Conservation (phyloP, 2,797 vertebrate genomes). For the Thalassophryne amazonica region DNA sequence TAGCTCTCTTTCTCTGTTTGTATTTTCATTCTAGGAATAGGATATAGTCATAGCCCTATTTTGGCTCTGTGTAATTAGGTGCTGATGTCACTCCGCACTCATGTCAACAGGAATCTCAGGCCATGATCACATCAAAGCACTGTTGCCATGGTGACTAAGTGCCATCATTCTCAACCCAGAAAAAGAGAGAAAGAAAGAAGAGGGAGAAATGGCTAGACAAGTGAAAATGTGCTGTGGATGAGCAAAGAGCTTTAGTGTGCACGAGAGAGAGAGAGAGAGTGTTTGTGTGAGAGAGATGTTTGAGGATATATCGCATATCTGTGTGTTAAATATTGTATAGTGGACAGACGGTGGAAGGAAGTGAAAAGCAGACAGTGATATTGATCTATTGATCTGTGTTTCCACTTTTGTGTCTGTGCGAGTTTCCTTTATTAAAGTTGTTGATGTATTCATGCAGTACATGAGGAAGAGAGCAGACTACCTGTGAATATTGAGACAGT, state of each 20-base stretch:
- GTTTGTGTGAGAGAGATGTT: constrained; percentile 16
- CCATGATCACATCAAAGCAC: constrained; percentile 76
- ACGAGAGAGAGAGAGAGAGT: neutral
- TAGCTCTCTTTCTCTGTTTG: neutral
- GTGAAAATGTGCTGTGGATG: constrained; percentile 25
- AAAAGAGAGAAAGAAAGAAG: constrained; percentile 28
- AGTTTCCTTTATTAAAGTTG: constrained; percentile 27
- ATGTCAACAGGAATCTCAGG: constrained; percentile 75
- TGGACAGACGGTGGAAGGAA: constrained; percentile 26
- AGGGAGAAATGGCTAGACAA: constrained; percentile 31
- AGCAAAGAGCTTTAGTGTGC: constrained; percentile 28
- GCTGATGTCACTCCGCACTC: constrained; percentile 72
- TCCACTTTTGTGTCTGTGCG: constrained; percentile 1
- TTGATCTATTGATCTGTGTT: constrained; percentile 52
- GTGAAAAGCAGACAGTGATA: constrained; percentile 31
- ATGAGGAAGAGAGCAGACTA: neutral
- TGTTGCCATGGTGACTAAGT: constrained; percentile 81
- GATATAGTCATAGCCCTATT: constrained; percentile 43
- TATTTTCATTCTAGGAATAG: constrained; percentile 32
- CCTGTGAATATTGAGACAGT: neutral
- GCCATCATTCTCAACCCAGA: constrained; percentile 72
- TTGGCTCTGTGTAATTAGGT: constrained; percentile 66
- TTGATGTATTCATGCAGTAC: constrained; percentile 5
- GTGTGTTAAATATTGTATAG: constrained; percentile 47
- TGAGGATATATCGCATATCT: constrained; percentile 20